A percentile compares a stretch with the other conserved stretches of the same genome.
These are phyloP conservation scores for Apotomis turbidana DNA, from an alignment of 2,888 invertebrate species.

Conservation along the genomic window DNA sequence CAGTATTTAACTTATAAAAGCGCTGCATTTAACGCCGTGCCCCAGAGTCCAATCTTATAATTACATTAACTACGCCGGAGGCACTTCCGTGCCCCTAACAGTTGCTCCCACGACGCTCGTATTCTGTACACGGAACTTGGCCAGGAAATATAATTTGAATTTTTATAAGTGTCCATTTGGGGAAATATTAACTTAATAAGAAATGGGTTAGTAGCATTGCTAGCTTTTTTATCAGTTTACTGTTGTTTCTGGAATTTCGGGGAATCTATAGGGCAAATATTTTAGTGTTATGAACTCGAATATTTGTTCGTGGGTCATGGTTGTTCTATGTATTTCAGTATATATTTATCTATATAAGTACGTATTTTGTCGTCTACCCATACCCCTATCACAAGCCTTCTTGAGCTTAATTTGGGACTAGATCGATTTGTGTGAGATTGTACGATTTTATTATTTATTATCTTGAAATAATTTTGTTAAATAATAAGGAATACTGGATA, in stretches of 20 bases:
- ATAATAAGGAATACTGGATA: too few relatives aligned
- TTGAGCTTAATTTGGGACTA: too few relatives aligned
- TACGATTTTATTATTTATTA: too few relatives aligned
- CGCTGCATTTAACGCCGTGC: slow-evolving; percentile 3
- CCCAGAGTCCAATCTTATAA: slow-evolving; percentile 25
- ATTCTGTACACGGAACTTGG: slow-evolving; percentile 7
- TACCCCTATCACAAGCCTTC: too few relatives aligned
- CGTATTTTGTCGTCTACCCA: too few relatives aligned
- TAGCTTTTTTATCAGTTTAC: background rate
- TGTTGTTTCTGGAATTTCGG: background rate
- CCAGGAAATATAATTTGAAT: slow-evolving; percentile 18
- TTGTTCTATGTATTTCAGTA: too few relatives aligned
- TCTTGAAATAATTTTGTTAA: too few relatives aligned
- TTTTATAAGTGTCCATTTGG: slow-evolving; percentile 19
- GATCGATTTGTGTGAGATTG: too few relatives aligned
- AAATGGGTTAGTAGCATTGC: background rate
- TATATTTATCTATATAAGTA: too few relatives aligned
- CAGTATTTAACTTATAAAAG: background rate
- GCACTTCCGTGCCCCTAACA: background rate
- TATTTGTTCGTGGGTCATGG: too few relatives aligned
- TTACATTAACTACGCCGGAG: slow-evolving; percentile 21
- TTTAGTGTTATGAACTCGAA: too few relatives aligned
- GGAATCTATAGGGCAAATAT: too few relatives aligned
- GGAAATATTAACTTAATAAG: slow-evolving; percentile 4
- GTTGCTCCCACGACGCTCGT: slow-evolving; percentile 14